A percentile compares a stretch with the other conserved stretches of the same genome.
phyloP scores from a whole-genome alignment of 2,113 vertebrate genomes.

The Sebastes fasciatus region DNA sequence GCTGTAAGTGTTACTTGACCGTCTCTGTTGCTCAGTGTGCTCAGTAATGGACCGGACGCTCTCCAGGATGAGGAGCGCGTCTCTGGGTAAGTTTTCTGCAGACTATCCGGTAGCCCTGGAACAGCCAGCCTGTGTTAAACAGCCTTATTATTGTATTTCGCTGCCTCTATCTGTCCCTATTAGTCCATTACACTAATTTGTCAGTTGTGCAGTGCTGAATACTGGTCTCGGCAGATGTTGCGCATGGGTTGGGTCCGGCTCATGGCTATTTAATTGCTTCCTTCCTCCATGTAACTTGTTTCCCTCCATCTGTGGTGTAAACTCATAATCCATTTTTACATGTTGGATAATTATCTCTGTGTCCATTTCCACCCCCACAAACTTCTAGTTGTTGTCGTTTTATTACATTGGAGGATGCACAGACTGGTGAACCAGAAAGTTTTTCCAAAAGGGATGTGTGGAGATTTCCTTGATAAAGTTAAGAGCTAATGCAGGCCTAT shows the following conservation, averaged over 20 bases:
- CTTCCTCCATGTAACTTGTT: slow-evolving; percentile 82
- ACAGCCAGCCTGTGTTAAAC: slow-evolving; percentile 69
- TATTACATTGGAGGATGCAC: slow-evolving; percentile 75
- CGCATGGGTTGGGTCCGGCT: slow-evolving; percentile 80
- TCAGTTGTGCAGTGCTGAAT: slow-evolving; percentile 78
- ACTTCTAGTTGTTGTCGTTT: slow-evolving; percentile 72
- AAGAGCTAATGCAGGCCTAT: slow-evolving; percentile 43
- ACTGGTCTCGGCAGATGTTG: slow-evolving; percentile 83
- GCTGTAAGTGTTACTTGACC: slow-evolving; percentile 92
- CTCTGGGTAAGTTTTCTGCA: slow-evolving; percentile 91
- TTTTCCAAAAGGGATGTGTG: slow-evolving; percentile 64
- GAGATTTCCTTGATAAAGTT: slow-evolving; percentile 67
- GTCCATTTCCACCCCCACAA: slow-evolving; percentile 79
- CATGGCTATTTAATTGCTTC: slow-evolving; percentile 85
- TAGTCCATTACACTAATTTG: slow-evolving; percentile 83
- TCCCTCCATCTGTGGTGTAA: slow-evolving; percentile 81
- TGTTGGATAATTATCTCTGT: slow-evolving; percentile 81
- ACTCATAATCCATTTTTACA: slow-evolving; percentile 82
- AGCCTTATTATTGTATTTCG: slow-evolving; percentile 77
- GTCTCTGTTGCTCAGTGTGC: slow-evolving; percentile 65
- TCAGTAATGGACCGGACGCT: slow-evolving; percentile 80
- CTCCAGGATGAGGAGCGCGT: slow-evolving; percentile 85
- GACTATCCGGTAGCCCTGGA: slow-evolving; percentile 64
- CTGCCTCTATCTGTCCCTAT: slow-evolving; percentile 76
- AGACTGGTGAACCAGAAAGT: slow-evolving; percentile 70